phyloP scores from a whole-genome alignment of 2,113 vertebrate species.

The Syrmaticus mikado region DNA sequence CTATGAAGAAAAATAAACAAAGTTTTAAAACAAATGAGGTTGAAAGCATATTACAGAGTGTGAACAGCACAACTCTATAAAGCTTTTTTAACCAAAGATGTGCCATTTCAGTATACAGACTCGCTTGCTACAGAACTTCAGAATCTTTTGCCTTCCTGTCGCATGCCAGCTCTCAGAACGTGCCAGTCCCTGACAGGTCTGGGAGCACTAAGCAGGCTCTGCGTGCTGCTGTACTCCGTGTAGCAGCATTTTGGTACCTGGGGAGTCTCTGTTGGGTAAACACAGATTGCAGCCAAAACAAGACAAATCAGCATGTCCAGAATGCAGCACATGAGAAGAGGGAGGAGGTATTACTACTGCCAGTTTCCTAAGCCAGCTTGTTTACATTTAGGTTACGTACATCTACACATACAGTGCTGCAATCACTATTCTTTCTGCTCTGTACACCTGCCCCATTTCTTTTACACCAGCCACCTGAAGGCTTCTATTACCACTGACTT shows the following conservation, averaged over 20 bases:
- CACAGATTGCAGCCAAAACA: not conserved
- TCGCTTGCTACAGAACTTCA: not conserved
- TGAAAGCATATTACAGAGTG: not conserved
- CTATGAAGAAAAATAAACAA: slow-evolving; percentile 74
- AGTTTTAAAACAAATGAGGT: not conserved
- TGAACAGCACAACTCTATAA: not conserved
- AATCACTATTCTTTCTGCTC: not conserved
- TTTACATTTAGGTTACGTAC: not conserved
- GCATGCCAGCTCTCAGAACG: not conserved
- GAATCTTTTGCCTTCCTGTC: not conserved
- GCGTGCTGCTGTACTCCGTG: not conserved
- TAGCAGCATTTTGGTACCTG: not conserved
- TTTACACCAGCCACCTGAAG: not conserved
- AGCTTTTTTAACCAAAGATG: not conserved
- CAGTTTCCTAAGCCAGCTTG: not conserved
- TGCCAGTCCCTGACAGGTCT: not conserved
- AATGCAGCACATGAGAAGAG: not conserved
- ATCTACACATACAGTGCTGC: not conserved
- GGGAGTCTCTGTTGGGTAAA: not conserved
- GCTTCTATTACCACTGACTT: not conserved
- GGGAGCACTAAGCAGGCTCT: not conserved
- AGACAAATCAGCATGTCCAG: not conserved
- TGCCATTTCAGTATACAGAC: not conserved
- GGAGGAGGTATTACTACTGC: not conserved
- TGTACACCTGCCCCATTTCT: not conserved